These are phyloP conservation scores for Cephus cinctus DNA, from an alignment of 1,140 invertebrate species.

Conservation along the genomic window DNA sequence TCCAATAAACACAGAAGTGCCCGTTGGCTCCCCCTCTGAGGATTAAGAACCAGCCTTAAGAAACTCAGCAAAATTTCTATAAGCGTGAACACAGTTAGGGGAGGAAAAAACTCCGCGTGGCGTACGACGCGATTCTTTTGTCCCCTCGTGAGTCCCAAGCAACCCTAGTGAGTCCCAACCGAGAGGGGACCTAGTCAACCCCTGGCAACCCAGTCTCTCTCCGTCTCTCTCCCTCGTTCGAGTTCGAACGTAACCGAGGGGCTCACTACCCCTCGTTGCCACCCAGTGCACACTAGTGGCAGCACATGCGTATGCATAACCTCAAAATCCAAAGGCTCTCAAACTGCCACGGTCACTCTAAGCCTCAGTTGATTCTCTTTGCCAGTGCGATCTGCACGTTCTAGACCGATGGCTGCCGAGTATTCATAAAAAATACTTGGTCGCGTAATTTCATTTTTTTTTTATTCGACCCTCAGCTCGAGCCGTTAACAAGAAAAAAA, in stretches of 20 bases:
- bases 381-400: too few relatives aligned
- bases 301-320: conserved; percentile 35
- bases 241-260: conserved; percentile 36
- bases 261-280: conserved; percentile 39
- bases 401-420: too few relatives aligned
- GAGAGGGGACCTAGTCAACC: conserved; percentile 14
- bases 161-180: conserved; percentile 14
- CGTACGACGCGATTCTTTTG: conserved; percentile 46
- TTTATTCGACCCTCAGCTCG: too few relatives aligned
- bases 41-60: too few relatives aligned
- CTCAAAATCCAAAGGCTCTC: conserved; percentile 33
- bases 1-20: too few relatives aligned
- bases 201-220: conserved; percentile 15
- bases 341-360: too few relatives aligned
- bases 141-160: conserved; percentile 25
- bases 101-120: conserved; percentile 27
- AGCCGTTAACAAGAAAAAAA: too few relatives aligned
- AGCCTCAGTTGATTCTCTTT: too few relatives aligned
- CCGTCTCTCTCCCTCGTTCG: conserved; percentile 13
- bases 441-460: too few relatives aligned
- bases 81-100: conserved; percentile 38
- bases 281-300: conserved; percentile 35
- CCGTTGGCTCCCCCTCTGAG: too few relatives aligned
- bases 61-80: too few relatives aligned
- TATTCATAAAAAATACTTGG: background rate